Percentiles rank a stretch among this genome's conserved stretches.
Conservation (phyloP, 2,888 invertebrate species). For the Polydrusus pterygomalis region DNA sequence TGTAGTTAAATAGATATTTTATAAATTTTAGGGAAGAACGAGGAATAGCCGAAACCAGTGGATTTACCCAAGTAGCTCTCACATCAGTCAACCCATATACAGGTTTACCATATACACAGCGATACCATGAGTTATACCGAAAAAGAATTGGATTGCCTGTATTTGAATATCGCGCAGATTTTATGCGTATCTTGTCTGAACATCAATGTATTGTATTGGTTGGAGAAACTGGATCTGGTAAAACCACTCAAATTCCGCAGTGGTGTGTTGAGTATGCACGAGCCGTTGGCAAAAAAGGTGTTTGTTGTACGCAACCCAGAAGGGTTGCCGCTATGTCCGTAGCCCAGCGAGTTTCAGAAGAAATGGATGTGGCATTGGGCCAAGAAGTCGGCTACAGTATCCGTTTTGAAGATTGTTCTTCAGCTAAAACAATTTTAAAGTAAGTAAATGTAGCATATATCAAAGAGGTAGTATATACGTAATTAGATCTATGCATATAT, state of each 20-base stretch:
- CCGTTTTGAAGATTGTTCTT: slow-evolving; percentile 99
- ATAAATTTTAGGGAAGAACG: slow-evolving; percentile 75
- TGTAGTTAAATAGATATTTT: too few relatives aligned
- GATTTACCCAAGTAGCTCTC: slow-evolving; percentile 68
- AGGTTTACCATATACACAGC: slow-evolving; percentile 88
- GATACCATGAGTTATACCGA: slow-evolving; percentile 91
- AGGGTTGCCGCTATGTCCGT: slow-evolving; percentile 99
- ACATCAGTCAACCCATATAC: slow-evolving; percentile 85
- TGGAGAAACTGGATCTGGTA: slow-evolving; percentile 99
- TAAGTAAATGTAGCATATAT: slow-evolving; percentile 68
- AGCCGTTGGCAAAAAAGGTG: slow-evolving; percentile 81
- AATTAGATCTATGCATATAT: too few relatives aligned
- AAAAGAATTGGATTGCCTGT: slow-evolving; percentile 95
- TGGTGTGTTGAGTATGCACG: slow-evolving; percentile 90
- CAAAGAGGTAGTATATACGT: too few relatives aligned
- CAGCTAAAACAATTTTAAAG: slow-evolving; percentile 94
- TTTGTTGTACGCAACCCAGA: slow-evolving; percentile 97
- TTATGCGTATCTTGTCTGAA: slow-evolving; percentile 93
- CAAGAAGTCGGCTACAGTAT: slow-evolving; percentile 97
- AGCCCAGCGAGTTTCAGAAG: slow-evolving; percentile 98
- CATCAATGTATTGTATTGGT: slow-evolving; percentile 97
- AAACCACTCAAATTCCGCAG: slow-evolving; percentile 99
- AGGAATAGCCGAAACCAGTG: slow-evolving; percentile 68
- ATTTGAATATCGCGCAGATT: slow-evolving; percentile 97
- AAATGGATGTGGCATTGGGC: slow-evolving; percentile 97